Conservation (phyloP, 2,888 invertebrate species). For the Scaptodrosophila latifasciaeformis region DNA sequence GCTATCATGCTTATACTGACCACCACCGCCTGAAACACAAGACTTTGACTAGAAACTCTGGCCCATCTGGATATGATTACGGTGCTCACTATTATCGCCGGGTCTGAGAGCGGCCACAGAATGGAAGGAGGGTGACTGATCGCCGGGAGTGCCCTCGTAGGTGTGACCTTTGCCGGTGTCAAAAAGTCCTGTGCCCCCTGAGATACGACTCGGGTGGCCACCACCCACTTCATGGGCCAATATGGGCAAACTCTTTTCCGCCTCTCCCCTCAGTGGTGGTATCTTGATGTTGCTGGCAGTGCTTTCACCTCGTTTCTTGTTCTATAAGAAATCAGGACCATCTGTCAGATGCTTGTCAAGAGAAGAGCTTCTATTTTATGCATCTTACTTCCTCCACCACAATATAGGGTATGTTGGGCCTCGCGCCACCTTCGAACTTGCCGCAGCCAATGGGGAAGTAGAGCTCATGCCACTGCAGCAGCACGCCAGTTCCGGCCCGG, state of each 20-base stretch:
- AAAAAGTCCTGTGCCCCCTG: slow-evolving; percentile 50
- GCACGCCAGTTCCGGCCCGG: slow-evolving; percentile 76
- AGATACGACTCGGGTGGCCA: slow-evolving; percentile 8
- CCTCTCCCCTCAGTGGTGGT: slow-evolving; percentile 50
- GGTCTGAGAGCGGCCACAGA: slow-evolving; percentile 61
- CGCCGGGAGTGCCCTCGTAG: slow-evolving; percentile 49
- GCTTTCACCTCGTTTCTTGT: slow-evolving; percentile 13
- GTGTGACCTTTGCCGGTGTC: slow-evolving; percentile 57
- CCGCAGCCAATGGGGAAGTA: slow-evolving; percentile 86
- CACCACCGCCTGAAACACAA: slow-evolving; percentile 65
- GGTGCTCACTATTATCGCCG: slow-evolving; percentile 49
- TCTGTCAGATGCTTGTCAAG: background rate
- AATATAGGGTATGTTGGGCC: slow-evolving; percentile 68
- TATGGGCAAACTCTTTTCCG: slow-evolving; percentile 53
- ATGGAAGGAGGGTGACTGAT: slow-evolving; percentile 65
- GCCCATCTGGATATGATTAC: slow-evolving; percentile 3
- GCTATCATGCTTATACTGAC: slow-evolving; percentile 43
- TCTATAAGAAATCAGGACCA: slow-evolving; percentile 30
- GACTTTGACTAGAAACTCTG: slow-evolving; percentile 25
- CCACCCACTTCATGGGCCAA: slow-evolving; percentile 30
- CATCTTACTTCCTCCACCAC: slow-evolving; percentile 58
- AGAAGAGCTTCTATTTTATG: background rate
- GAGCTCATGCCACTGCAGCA: slow-evolving; percentile 81
- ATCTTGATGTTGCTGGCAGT: slow-evolving; percentile 33
- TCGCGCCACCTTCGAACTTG: slow-evolving; percentile 74